Conservation (phyloP, 2,888 invertebrate species). For the Lapara coniferarum region DNA sequence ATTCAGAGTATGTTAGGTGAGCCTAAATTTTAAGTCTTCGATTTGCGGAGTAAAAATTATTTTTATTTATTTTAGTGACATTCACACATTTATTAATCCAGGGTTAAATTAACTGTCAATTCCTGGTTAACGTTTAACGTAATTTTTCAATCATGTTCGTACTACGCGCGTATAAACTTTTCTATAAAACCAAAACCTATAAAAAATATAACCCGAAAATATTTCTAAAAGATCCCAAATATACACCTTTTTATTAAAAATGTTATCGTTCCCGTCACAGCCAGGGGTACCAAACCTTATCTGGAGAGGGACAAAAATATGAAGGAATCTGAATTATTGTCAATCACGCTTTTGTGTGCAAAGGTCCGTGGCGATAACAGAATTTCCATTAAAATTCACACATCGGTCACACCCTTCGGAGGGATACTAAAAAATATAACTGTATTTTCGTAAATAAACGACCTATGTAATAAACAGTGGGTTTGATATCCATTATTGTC, state of each 20-base stretch:
- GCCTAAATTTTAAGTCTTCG: too few species aligned
- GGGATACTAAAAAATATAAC: slow-evolving; percentile 28
- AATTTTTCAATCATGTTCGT: too few species aligned
- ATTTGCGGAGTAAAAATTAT: too few species aligned
- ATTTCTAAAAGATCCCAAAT: not conserved
- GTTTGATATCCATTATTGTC: slow-evolving; percentile 48
- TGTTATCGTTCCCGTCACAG: not conserved
- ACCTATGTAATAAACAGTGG: slow-evolving; percentile 46
- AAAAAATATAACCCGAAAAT: not conserved
- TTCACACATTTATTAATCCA: too few species aligned
- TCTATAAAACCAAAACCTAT: not conserved
- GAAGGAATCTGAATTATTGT: slow-evolving; percentile 21
- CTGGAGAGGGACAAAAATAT: not conserved
- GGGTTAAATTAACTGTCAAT: too few species aligned
- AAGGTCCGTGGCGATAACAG: slow-evolving; percentile 36
- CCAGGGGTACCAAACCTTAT: not conserved
- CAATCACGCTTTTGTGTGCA: slow-evolving; percentile 35
- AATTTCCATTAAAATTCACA: slow-evolving; percentile 9
- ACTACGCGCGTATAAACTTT: too few species aligned
- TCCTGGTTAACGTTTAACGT: too few species aligned
- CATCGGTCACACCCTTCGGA: slow-evolving; percentile 28
- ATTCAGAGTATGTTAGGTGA: too few species aligned
- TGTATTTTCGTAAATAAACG: slow-evolving; percentile 29
- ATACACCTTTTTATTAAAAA: not conserved
- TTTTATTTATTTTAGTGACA: too few species aligned